Evolutionary conservation across 1,140 invertebrate species (phyloP), one percentile per base, ranked within the genome.

Genomic region (Brachionus rubens): DNA sequence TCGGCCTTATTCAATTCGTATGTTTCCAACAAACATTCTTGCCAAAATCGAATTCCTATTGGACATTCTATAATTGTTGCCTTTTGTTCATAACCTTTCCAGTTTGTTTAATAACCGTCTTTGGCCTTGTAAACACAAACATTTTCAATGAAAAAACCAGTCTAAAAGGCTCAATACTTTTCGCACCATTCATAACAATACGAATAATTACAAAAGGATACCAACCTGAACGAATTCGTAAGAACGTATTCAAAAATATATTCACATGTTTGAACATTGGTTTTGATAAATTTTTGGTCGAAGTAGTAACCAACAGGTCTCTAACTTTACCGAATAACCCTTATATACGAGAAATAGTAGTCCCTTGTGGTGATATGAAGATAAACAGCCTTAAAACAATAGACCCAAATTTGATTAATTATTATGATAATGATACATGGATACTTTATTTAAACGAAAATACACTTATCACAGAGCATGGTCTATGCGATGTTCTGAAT

Each of bases 391-490:
- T 87, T 89, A 78, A 94, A 94, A 24, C 91, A 91, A 82, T 94
- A 41, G 96, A 14, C 98, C 95, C 82, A 98, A 98, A 84, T 92
- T 80, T 89, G 89, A 79, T 90, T 85, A 0, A 95, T 94, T 84
- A 89, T 92, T 78, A 83, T 96, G 89, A 88, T 19, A 93, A 95
- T 80, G 90, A 88, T 78, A 94, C 98, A 83, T 98, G 94, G 94
- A 91, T 98, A 80, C 93, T 98, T 1, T 96, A 98, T 86, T 86
- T 98, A 19, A 95, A 98, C 83, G 96, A 98, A 86, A 95, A 98
- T 84, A 98, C 95, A 0, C 82, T 98, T 33, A 85, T 98, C 1
- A 98, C 95, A 2, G 92, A 93, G 81, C 93, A 96, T 83, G 91
- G 91, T 19, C 88, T 88, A 5, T 80, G 80, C 33, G 96, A 96